Evolutionary conservation across 1,140 invertebrate species (phyloP), one percentile per base, ranked within the genome.

Genomic region (Magallana ariakensis): DNA sequence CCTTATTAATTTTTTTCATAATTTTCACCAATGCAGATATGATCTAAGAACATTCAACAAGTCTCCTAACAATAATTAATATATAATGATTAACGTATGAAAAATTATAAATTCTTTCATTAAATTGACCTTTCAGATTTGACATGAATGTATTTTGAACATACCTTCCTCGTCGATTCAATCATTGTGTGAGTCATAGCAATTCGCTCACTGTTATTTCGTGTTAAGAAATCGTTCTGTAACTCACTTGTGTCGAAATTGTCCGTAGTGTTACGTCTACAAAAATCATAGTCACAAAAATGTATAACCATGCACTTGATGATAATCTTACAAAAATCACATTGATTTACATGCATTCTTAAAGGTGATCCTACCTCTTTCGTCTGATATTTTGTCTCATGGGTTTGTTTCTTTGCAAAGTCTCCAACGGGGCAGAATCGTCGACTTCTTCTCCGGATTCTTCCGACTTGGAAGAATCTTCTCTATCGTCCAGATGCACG

Each of bases 301-400:
- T 46, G 2, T 46, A 46, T 46, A 46, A 46, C 33, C 33, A 46
- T n/a, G n/a, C n/a, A n/a, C 3, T 46, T 46, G 33, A 46, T 46
- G 2, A 46, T 46, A 46, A 46, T 4, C 5, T 46, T 2, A 46
- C 33, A 46, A n/a, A n/a, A n/a, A n/a, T n/a, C n/a, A n/a, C n/a
- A n/a, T n/a, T n/a, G n/a, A n/a, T n/a, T n/a, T n/a, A n/a, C n/a
- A n/a, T n/a, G n/a, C n/a, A n/a, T n/a, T n/a, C n/a, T n/a, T n/a
- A n/a, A n/a, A n/a, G n/a, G n/a, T n/a, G n/a, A n/a, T n/a, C n/a
- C n/a, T 55, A 82, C 80, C 80, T 11, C 54, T 82, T 82, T 82
- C 80, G 19, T 82, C 80, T 19, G 19, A 82, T 82, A 56, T 82
- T 82, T 82, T n/a, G 46, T 54, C 80, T 19, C 46, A 10, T 55